Percentiles rank a stretch among this genome's conserved stretches.
These are phyloP conservation scores for Lycaena phlaeas DNA, from an alignment of 2,888 invertebrate genomes.

Conservation along the genomic window DNA sequence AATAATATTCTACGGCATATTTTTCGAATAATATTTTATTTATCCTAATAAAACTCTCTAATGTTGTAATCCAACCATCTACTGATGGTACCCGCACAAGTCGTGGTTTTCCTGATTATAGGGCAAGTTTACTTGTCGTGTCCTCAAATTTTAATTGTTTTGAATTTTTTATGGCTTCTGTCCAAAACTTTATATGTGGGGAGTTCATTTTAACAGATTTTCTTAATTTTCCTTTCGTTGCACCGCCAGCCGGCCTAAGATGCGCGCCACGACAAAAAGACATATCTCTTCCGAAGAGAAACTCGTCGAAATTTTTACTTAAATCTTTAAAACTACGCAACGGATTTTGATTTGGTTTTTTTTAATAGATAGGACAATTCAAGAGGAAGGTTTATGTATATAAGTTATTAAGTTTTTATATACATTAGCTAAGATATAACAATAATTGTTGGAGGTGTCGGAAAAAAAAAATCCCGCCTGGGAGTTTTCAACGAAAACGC, in stretches of 20 bases:
- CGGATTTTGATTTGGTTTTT: too few species aligned
- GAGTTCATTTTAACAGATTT: slow-evolving; percentile 12
- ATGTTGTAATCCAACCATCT: slow-evolving; percentile 18
- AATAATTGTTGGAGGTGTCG: too few species aligned
- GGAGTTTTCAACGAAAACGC: too few species aligned
- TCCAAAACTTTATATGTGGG: slow-evolving; percentile 15
- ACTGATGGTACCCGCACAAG: slow-evolving; percentile 16
- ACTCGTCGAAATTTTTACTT: too few species aligned
- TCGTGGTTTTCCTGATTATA: slow-evolving; percentile 8
- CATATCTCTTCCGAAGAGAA: too few species aligned
- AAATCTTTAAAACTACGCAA: too few species aligned
- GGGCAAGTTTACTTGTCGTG: slow-evolving; percentile 10
- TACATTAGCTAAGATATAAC: too few species aligned
- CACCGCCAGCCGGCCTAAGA: slow-evolving; percentile 9
- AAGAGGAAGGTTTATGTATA: too few species aligned
- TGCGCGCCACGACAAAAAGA: too few species aligned
- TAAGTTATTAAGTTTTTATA: too few species aligned
- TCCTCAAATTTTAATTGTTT: slow-evolving; percentile 14
- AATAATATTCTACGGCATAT: slow-evolving; percentile 17
- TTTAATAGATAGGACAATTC: too few species aligned
- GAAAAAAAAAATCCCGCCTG: too few species aligned
- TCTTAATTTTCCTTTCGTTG: slow-evolving; percentile 13
- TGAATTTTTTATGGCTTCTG: slow-evolving; percentile 13
- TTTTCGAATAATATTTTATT: slow-evolving; percentile 16
- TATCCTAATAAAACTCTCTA: slow-evolving; percentile 20